Base-by-base conservation (phyloP, 1,140 invertebrate species). In the Dolichoris vasculosae region DNA sequence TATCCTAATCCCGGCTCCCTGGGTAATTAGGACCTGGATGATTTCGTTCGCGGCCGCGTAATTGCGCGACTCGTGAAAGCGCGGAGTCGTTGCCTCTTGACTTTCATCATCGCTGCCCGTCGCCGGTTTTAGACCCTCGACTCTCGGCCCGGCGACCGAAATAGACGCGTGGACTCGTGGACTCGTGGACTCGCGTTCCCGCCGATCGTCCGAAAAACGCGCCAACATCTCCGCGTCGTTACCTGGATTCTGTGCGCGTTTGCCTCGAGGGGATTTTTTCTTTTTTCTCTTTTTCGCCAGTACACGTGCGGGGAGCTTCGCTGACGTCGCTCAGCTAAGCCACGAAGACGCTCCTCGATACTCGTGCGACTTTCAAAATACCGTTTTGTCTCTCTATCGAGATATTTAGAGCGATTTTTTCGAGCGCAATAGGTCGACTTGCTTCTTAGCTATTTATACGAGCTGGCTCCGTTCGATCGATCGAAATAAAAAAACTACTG, bases 41-140 rank as follows among this genome's bases (percentile, higher is more conserved):
- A n/a, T n/a, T n/a, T n/a, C 20, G 20, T 2, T 59, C 23, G 55
- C 55, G 55, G 9, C 55, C 8, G 69, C 32, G 69, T 38, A 43
- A 73, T 73, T 43, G 69, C 38, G 23, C 69, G 69, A 1, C 38
- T 38, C 38, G 38, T 73, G 69, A 43, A 73, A 73, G 69, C 69
- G 20, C 69, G 38, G 38, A 73, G 69, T 73, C 69, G 69, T 73
- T 73, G 69, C 69, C 69, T 73, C 69, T 73, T 73, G 69, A 73
- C 69, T 73, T 73, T 73, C 38, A 73, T 20, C 38, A 73, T 20
- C 43, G 38, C 13, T 40, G 40, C 9, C 69, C 38, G 69, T 38
- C 69, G 69, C 17, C 69, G 69, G 23, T 73, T 73, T 73, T 73
- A 73, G 38, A 73, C 40, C n/a, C 32, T 71, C 67, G 67, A 35